A percentile compares a stretch with the other conserved stretches of the same genome.
Evolutionary conservation across 1,140 invertebrate species (phyloP).

Genomic region (Drosophila pseudoananassae): DNA sequence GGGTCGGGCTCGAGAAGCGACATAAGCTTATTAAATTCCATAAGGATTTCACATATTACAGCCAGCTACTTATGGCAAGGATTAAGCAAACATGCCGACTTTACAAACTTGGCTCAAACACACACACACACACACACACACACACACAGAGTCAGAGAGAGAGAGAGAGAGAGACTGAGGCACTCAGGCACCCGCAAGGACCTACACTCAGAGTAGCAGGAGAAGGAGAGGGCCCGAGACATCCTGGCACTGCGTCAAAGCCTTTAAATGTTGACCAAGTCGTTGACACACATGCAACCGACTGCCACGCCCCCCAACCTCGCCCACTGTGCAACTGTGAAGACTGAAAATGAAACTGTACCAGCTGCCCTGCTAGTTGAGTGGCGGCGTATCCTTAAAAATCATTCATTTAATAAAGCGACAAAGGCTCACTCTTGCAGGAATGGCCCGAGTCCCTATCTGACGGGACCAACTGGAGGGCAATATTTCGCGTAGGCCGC

Average conservation of each 20-base stretch:
- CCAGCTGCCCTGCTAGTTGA: neutral
- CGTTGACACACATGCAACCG: slow-evolving; percentile 74
- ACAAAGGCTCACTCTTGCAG: neutral
- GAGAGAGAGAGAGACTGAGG: neutral
- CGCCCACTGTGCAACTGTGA: slow-evolving; percentile 1
- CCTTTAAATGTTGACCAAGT: slow-evolving; percentile 79
- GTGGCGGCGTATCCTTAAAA: neutral
- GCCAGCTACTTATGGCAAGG: slow-evolving; percentile 72
- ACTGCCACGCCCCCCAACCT: neutral
- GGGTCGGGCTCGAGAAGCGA: slow-evolving; percentile 26
- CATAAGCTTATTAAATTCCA: slow-evolving; percentile 78
- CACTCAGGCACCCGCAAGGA: too few relatives aligned
- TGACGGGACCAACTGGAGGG: slow-evolving; percentile 48
- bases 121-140: slow-evolving; percentile 1
- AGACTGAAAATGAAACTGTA: slow-evolving; percentile 5
- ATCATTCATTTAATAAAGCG: neutral
- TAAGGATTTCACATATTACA: slow-evolving; percentile 69
- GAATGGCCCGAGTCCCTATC: too few relatives aligned
- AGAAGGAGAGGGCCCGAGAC: slow-evolving; percentile 1
- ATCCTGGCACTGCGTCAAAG: slow-evolving; percentile 53
- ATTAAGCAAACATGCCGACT: slow-evolving; percentile 71
- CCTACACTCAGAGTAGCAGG: neutral
- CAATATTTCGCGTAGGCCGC: too few relatives aligned
- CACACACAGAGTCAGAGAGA: too few relatives aligned
- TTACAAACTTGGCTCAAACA: slow-evolving; percentile 64